Evolutionary conservation across 2,113 vertebrate species (phyloP), one percentile per base, ranked within the genome.

Genomic region (Kobus ellipsiprymnus): DNA sequence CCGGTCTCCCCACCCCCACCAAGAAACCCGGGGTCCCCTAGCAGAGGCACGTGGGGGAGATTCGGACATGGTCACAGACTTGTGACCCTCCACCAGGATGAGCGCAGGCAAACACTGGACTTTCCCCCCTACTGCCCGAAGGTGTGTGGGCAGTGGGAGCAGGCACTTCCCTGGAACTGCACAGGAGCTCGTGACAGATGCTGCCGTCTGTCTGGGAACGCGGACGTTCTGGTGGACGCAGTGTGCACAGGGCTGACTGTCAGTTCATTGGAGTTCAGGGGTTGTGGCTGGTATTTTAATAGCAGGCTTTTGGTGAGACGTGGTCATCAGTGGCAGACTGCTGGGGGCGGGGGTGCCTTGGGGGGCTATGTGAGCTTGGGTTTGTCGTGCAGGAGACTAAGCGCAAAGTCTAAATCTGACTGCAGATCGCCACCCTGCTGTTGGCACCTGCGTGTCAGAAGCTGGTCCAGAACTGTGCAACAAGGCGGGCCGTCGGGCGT

Each of bases 71-170:
- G 59, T 12, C 29, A 17, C 54, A 52, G 27, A 57, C 78, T 27
- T 15, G 1, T 2, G 1, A 23, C 2, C 3, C 19, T 36, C 40
- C n/a, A 7, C 14, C 12, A 3, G 55, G 48, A 78, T 0, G 2
- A 59, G 48, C 9, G 11, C 77, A 2, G 62, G 88, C 91, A 57
- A 30, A 30, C 40, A 0, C 55, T 52, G 64, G 33, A 7, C 9
- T 4, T 91, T 12, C 40, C 48, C 55, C 48, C 9, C 19, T 9
- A 19, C n/a, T 21, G 2, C 6, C 17, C 13, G 17, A 1, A 27
- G 64, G 5, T 3, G 7, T 19, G 21, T 36, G 77, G 17, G 17
- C 36, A 44, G 36, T 30, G 48, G 62, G 40, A 7, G 29, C 80
- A 40, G 27, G 52, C 40, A 4, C 25, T 23, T 2, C 36, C 62